Percentiles rank a stretch among this genome's conserved stretches.
phyloP scores from a whole-genome alignment of 92 coral and sea anemone genomes.

The Porites cylindrica region DNA sequence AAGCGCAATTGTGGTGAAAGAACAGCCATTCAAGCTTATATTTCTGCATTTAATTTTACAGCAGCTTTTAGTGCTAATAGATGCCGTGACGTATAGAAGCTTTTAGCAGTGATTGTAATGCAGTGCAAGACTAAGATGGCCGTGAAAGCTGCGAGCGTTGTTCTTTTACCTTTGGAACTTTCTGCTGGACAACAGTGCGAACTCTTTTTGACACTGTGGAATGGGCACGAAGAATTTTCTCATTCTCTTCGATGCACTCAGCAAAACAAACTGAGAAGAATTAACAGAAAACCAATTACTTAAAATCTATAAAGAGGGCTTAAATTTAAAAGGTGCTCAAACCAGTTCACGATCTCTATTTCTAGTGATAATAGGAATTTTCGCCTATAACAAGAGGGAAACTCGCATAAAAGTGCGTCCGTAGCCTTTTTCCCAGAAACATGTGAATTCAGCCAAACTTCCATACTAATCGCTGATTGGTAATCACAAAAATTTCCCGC shows the following conservation, averaged over 20 bases:
- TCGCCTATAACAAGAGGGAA: not conserved
- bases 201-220: conserved; percentile 48
- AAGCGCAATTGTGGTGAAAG: not conserved
- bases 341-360: not conserved
- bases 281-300: conserved; percentile 32
- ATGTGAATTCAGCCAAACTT: too few relatives aligned
- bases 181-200: conserved; percentile 47
- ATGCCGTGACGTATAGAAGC: not conserved
- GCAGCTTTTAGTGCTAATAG: not conserved
- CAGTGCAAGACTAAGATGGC: not conserved
- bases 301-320: not conserved
- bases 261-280: conserved; percentile 51
- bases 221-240: conserved; percentile 52
- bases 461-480: too few relatives aligned
- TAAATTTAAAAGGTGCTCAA: not conserved
- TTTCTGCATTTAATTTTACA: not conserved
- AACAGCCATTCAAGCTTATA: not conserved
- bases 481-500: too few relatives aligned
- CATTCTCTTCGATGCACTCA: conserved; percentile 58
- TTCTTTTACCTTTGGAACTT: conserved; percentile 40
- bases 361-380: not conserved
- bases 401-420: too few relatives aligned
- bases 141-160: conserved; percentile 8
- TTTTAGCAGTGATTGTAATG: not conserved
- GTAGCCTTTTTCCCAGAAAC: too few relatives aligned